A percentile compares a stretch with the other conserved stretches of the same genome.
Evolutionary conservation across 2,113 vertebrate genomes (phyloP).

Genomic region (Brevimyrus niger): DNA sequence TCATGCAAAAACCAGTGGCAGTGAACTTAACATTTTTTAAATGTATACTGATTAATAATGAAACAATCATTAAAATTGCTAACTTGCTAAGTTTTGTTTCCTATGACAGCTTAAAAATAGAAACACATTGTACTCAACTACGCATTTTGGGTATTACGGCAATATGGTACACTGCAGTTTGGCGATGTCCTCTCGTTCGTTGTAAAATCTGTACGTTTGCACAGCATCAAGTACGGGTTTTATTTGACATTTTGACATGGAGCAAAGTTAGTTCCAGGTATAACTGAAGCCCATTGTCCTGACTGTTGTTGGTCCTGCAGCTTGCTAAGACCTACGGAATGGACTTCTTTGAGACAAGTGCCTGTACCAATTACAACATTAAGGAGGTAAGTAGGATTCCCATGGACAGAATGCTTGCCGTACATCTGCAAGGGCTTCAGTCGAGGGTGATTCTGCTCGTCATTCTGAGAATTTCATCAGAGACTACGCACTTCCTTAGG

Average conservation of each 20-base stretch:
- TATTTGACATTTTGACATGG: background rate
- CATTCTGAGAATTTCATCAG: background rate
- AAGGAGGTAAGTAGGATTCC: conserved; percentile 72
- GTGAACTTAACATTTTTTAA: background rate
- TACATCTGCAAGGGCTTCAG: background rate
- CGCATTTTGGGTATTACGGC: background rate
- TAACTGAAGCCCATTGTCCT: background rate
- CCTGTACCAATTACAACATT: conserved; percentile 93
- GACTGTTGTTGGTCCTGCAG: conserved; percentile 46
- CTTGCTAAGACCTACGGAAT: conserved; percentile 91
- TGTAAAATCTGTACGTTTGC: background rate
- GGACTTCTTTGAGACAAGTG: conserved; percentile 98
- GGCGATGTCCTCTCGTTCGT: background rate
- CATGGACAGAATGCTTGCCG: too few species aligned
- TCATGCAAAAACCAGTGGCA: background rate
- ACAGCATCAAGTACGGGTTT: background rate
- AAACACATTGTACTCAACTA: background rate
- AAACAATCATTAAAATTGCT: background rate
- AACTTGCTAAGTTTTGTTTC: background rate
- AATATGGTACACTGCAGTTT: background rate
- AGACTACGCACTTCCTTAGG: background rate
- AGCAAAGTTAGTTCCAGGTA: background rate
- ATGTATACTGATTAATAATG: background rate
- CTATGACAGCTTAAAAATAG: background rate
- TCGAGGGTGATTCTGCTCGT: background rate